Evolutionary conservation across 2,797 vertebrate species (phyloP), one percentile per base, ranked within the genome.

Genomic region (Borostomias antarcticus): DNA sequence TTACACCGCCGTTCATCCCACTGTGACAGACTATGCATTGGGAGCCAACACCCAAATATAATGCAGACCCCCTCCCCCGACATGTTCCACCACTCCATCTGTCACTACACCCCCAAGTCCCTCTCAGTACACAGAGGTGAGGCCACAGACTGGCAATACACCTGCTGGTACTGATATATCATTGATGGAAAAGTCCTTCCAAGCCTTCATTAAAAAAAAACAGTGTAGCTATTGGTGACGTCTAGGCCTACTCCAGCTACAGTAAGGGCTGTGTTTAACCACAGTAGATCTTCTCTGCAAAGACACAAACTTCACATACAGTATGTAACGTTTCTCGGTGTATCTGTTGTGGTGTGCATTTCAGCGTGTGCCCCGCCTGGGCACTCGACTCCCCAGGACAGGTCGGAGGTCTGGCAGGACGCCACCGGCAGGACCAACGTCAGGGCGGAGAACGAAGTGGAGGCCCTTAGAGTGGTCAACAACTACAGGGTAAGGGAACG

Each of bases 381-480:
- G n/a, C 75, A 80, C 43, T 87, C 89, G 0, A 58, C 73, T 26
- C 71, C 78, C 0, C 81, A 52, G 21, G 89, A 77, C 26, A 86
- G 81, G 7, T 91, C 94, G 0, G 94, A 96, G 6, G 83, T 75
- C 1, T 93, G 88, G 82, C 86, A 90, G 0, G 94, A 95, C 0
- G 86, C 87, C 21, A 89, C 90, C 70, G 86, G 87, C 21, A 94
- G 86, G 84, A 93, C 95, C 60, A 93, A 91, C 0, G 86, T 96
- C 82, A 88, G 87, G 1, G 91, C 87, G 0, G 95, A 95, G 47
- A 96, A 94, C 0, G 92, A 91, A 0, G 93, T 94, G 73, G 95
- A 96, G 75, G 93, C 94, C 3, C 88, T 94, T 60, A 92, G 92
- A 62, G 91, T 94, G 40, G 94, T 93, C 75, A 95, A 95, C 82